Evolutionary conservation across 1,140 invertebrate genomes (phyloP).

Genomic region (Gonatopus flavifemur): DNA sequence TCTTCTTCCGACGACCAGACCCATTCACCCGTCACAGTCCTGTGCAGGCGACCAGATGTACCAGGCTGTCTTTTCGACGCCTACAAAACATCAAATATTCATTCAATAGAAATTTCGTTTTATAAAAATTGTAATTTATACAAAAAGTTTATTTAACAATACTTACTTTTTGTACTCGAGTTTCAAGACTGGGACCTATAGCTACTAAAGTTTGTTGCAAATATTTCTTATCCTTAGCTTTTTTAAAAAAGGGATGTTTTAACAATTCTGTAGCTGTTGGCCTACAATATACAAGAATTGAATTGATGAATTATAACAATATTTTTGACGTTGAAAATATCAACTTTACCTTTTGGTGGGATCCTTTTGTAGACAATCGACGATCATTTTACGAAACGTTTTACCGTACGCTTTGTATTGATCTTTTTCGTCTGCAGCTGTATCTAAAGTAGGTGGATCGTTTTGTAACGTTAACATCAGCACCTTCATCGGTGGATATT

Average conservation of each 20-base stretch:
- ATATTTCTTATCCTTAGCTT: slow-evolving; percentile 96
- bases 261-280: slow-evolving; percentile 96
- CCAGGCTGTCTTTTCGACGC: slow-evolving; percentile 84
- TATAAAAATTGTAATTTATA: not conserved
- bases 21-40: slow-evolving; percentile 96
- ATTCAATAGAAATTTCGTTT: not conserved
- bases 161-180: slow-evolving; percentile 82
- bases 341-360: slow-evolving; percentile 77
- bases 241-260: slow-evolving; percentile 99
- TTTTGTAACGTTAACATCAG: slow-evolving; percentile 98
- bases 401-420: slow-evolving; percentile 98
- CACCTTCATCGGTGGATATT: slow-evolving; percentile 99
- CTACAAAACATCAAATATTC: slow-evolving; percentile 40
- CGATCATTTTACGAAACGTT: slow-evolving; percentile 94
- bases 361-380: slow-evolving; percentile 94
- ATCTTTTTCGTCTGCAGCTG: slow-evolving; percentile 93
- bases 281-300: slow-evolving; percentile 51
- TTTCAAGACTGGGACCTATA: slow-evolving; percentile 84
- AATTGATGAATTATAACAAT: not conserved
- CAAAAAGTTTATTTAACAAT: not conserved
- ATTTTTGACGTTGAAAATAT: not conserved
- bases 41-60: slow-evolving; percentile 86
- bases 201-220: slow-evolving; percentile 87
- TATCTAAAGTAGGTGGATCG: slow-evolving; percentile 95
- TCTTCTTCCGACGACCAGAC: slow-evolving; percentile 94